Evolutionary conservation across 2,113 vertebrate genomes (phyloP).

Genomic region (Agelaius tricolor): DNA sequence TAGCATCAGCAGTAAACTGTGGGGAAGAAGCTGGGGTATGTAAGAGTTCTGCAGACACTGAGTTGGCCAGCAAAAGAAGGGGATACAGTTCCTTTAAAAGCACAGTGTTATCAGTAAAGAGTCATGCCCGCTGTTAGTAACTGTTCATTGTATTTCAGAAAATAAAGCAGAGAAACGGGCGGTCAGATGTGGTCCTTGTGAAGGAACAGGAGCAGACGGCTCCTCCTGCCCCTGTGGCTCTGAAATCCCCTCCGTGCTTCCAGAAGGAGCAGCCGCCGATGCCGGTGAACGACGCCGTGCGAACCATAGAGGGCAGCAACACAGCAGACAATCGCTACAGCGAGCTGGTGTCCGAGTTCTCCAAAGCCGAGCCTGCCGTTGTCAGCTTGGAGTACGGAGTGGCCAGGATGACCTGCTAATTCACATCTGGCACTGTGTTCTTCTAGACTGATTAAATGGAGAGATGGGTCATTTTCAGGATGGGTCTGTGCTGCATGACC

Average conservation of each 20-base stretch:
- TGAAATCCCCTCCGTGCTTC: slow-evolving; percentile 80
- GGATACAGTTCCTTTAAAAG: background rate
- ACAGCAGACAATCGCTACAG: slow-evolving; percentile 88
- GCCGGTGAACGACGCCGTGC: slow-evolving; percentile 74
- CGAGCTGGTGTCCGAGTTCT: slow-evolving; percentile 81
- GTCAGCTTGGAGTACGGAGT: slow-evolving; percentile 95
- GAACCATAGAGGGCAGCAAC: slow-evolving; percentile 94
- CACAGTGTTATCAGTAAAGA: background rate
- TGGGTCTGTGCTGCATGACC: slow-evolving; percentile 33
- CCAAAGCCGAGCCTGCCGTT: slow-evolving; percentile 87
- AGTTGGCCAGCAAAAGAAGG: background rate
- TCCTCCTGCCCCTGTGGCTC: slow-evolving; percentile 72
- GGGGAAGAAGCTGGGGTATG: background rate
- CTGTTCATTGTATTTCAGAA: slow-evolving; percentile 74
- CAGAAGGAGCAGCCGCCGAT: slow-evolving; percentile 79
- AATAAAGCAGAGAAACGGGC: slow-evolving; percentile 78
- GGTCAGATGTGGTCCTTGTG: slow-evolving; percentile 61
- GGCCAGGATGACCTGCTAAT: slow-evolving; percentile 93
- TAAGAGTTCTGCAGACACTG: background rate
- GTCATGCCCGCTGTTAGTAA: background rate
- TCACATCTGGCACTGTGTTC: background rate
- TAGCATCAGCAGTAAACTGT: background rate
- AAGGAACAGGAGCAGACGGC: slow-evolving; percentile 70
- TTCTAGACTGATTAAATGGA: background rate
- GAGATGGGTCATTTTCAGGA: background rate